Evolutionary conservation across 92 coral and sea anemone genomes (phyloP).

Genomic region (Heliopora coerulea): DNA sequence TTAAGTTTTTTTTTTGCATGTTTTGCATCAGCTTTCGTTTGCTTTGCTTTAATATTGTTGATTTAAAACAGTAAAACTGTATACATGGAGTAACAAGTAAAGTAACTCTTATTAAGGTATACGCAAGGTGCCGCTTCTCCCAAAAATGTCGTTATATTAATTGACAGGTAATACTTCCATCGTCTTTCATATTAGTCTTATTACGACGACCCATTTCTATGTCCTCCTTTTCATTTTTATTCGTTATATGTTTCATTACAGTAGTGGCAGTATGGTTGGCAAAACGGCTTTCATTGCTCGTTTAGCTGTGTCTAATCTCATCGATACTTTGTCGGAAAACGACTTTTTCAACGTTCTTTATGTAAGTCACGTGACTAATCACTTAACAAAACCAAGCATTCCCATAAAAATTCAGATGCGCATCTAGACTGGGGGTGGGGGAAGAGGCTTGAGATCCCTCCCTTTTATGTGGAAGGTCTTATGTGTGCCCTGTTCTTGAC

Average conservation of each 20-base stretch:
- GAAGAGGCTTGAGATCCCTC: too few relatives aligned
- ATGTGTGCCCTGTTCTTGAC: too few relatives aligned
- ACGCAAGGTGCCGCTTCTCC: constrained; percentile 98
- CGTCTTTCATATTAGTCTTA: too few relatives aligned
- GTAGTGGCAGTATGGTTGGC: constrained; percentile 99
- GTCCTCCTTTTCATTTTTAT: too few relatives aligned
- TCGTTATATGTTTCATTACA: constrained; percentile 12
- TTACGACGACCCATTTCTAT: too few relatives aligned
- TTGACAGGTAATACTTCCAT: constrained; percentile 69
- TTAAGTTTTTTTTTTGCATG: neutral
- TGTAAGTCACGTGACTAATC: too few relatives aligned
- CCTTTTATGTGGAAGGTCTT: too few relatives aligned
- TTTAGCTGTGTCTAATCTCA: constrained; percentile 79
- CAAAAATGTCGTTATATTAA: constrained; percentile 77
- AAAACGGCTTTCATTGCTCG: constrained; percentile 87
- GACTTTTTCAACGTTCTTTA: constrained; percentile 89
- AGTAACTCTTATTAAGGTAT: too few relatives aligned
- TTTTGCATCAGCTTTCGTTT: neutral
- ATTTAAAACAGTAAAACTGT: neutral
- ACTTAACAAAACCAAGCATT: too few relatives aligned
- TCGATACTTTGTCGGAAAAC: constrained; percentile 88
- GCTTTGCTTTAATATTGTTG: constrained; percentile 3
- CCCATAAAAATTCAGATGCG: too few relatives aligned
- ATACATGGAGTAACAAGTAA: too few relatives aligned
- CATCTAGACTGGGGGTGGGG: too few relatives aligned